Evolutionary conservation across 2,797 vertebrate genomes (phyloP).

Genomic region (Rhinella marina): DNA sequence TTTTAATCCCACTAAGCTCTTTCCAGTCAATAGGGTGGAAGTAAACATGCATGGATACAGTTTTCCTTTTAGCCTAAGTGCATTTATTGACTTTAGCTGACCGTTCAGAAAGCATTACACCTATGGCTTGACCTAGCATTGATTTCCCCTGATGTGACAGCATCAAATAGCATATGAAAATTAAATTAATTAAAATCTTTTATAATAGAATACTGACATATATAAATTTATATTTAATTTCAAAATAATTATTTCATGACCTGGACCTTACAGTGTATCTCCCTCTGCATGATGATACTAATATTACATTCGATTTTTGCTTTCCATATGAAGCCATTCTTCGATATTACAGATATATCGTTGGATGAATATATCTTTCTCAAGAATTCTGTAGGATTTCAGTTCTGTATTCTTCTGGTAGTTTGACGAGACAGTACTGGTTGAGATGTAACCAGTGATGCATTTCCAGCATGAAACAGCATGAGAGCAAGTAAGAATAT

Average conservation of each 20-base stretch:
- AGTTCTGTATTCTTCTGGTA: not conserved
- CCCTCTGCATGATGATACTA: not conserved
- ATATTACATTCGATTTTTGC: not conserved
- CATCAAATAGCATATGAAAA: slow-evolving; percentile 13
- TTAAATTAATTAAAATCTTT: slow-evolving; percentile 7
- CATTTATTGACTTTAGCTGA: slow-evolving; percentile 37
- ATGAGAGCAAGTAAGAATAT: no score
- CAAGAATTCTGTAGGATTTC: not conserved
- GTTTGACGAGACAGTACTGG: not conserved
- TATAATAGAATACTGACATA: not conserved
- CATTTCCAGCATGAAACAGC: no score
- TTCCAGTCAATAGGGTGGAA: slow-evolving; percentile 32
- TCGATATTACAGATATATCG: not conserved
- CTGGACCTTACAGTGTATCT: not conserved
- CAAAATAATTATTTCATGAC: not conserved
- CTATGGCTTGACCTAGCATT: slow-evolving; percentile 5
- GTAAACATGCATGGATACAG: slow-evolving; percentile 23
- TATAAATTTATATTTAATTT: not conserved
- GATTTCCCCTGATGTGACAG: not conserved
- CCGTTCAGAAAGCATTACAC: slow-evolving; percentile 26
- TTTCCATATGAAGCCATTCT: not conserved
- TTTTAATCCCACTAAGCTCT: slow-evolving; percentile 39
- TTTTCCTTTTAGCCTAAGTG: slow-evolving; percentile 42
- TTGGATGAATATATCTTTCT: not conserved
- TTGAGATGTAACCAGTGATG: not conserved